These are phyloP conservation scores for Heliconius cydno DNA, from an alignment of 2,888 invertebrate genomes.

Conservation along the genomic window DNA sequence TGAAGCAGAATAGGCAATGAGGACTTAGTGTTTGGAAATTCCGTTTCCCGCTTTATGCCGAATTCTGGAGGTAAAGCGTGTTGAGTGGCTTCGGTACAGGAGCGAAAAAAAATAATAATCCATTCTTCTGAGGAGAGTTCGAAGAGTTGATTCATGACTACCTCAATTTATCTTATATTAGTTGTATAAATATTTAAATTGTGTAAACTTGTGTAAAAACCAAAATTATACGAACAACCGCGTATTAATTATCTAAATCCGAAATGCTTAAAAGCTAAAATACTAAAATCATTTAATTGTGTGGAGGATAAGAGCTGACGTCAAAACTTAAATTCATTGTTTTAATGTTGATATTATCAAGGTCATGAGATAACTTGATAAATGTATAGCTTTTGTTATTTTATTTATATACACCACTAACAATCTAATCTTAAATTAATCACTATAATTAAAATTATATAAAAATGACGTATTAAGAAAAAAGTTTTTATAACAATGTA, in stretches of 20 bases:
- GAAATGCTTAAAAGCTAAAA: background rate
- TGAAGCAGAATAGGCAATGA: too few relatives aligned
- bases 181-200: background rate
- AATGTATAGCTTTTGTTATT: conserved; percentile 11
- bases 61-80: too few relatives aligned
- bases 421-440: conserved; percentile 3
- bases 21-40: too few relatives aligned
- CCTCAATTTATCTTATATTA: background rate
- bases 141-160: too few relatives aligned
- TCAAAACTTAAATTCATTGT: conserved; percentile 2
- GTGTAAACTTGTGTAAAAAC: background rate
- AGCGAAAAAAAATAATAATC: too few relatives aligned
- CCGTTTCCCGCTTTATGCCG: too few relatives aligned
- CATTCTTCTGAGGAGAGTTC: too few relatives aligned
- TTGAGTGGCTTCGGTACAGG: too few relatives aligned
- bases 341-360: conserved; percentile 15
- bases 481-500: background rate
- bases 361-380: conserved; percentile 14
- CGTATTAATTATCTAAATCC: conserved; percentile 8
- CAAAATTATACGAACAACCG: background rate
- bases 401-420: conserved; percentile 11
- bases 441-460: conserved; percentile 1
- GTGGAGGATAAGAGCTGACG: conserved; percentile 10
- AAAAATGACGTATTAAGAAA: background rate
- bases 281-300: background rate